Conservation (phyloP, 2,797 vertebrate species). For the Emys orbicularis region DNA sequence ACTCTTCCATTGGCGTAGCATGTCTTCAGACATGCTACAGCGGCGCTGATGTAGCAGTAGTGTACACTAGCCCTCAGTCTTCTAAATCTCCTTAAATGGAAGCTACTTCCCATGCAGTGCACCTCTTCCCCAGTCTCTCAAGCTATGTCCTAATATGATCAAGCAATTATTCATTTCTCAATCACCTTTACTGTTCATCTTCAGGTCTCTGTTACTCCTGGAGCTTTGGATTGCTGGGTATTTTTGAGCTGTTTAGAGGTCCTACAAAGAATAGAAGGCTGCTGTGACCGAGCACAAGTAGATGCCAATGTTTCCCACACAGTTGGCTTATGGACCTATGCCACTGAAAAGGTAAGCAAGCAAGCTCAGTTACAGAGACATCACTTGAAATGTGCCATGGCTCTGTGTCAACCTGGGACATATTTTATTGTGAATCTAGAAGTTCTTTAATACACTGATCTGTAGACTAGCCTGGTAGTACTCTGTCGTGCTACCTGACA, state of each 20-base stretch:
- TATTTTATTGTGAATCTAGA: background rate
- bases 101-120: background rate
- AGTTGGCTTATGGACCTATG: conserved; percentile 96
- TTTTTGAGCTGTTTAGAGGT: conserved; percentile 98
- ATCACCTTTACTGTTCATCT: conserved; percentile 11
- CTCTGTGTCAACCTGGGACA: background rate
- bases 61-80: background rate
- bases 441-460: background rate
- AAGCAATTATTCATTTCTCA: background rate
- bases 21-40: no score
- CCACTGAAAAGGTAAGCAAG: conserved; percentile 93
- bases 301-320: conserved; percentile 95
- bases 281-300: conserved; percentile 92
- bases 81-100: background rate
- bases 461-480: background rate
- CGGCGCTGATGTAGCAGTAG: no score
- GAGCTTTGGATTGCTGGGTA: conserved; percentile 98
- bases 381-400: background rate
- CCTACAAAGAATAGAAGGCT: conserved; percentile 96
- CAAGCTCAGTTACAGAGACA: background rate
- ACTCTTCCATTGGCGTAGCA: no score
- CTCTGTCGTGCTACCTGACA: background rate
- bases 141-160: background rate
- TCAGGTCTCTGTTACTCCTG: conserved; percentile 93
- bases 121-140: background rate